phyloP scores from a whole-genome alignment of 2,888 invertebrate species.

The Nesidiocoris tenuis region DNA sequence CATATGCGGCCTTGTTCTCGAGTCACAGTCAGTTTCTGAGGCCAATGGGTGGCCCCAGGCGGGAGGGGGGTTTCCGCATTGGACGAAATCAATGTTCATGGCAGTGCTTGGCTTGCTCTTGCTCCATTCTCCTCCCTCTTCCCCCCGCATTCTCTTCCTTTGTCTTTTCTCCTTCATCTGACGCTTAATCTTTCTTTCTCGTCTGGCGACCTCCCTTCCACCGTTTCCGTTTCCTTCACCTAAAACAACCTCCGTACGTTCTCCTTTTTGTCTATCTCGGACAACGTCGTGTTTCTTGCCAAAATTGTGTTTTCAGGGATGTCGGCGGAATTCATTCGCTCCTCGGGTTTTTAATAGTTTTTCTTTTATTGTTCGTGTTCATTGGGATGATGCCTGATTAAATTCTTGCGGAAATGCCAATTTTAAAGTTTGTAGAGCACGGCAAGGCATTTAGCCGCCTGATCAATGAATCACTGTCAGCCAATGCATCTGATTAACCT shows the following conservation, averaged over 20 bases:
- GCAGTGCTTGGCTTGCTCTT: conserved; percentile 35
- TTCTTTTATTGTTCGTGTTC: no score
- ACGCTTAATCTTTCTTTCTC: conserved; percentile 33
- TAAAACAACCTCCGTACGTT: neutral
- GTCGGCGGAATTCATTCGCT: neutral
- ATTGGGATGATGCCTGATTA: no score
- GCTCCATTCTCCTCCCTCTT: conserved; percentile 1
- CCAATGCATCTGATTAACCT: no score
- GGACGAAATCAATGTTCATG: conserved; percentile 43
- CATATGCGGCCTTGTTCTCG: neutral
- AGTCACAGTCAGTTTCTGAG: neutral
- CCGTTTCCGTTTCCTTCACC: neutral
- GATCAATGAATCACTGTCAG: no score
- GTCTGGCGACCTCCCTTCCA: neutral
- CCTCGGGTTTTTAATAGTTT: no score
- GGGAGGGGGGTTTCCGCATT: conserved; percentile 28
- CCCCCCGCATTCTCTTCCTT: conserved; percentile 18
- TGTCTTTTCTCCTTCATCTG: conserved; percentile 8
- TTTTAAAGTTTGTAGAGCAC: no score
- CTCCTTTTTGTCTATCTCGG: neutral
- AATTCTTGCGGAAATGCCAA: no score
- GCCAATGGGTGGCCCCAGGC: neutral
- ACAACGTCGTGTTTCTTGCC: conserved; percentile 15
- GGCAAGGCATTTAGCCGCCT: no score
- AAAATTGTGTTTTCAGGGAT: neutral